phyloP scores from a whole-genome alignment of 1,140 invertebrate species.

The Anastatus disparis region DNA sequence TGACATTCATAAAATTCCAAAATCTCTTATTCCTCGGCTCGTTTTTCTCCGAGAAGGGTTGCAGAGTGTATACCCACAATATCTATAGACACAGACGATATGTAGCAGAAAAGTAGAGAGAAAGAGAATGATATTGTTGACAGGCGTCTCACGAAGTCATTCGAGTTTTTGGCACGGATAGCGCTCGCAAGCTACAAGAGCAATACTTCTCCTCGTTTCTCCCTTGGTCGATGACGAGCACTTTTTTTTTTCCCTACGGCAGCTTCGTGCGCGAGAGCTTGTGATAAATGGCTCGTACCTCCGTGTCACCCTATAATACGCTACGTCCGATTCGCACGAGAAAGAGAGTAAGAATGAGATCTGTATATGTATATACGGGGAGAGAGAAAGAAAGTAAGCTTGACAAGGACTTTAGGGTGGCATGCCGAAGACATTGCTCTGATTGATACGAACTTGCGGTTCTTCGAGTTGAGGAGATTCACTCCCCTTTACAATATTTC shows the following conservation, averaged over 20 bases:
- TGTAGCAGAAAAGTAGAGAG: too few relatives aligned
- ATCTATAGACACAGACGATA: too few relatives aligned
- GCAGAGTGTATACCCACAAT: too few relatives aligned
- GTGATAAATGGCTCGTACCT: conserved; percentile 60
- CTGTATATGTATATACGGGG: too few relatives aligned
- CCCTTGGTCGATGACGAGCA: conserved; percentile 52
- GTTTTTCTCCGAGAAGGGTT: too few relatives aligned
- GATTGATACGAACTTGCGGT: conserved; percentile 53
- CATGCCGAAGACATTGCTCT: conserved; percentile 55
- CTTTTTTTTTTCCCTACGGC: conserved; percentile 56
- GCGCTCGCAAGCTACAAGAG: too few relatives aligned
- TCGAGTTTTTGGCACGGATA: conserved; percentile 53
- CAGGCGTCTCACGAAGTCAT: conserved; percentile 61
- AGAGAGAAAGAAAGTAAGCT: conserved; percentile 29
- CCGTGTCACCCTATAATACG: conserved; percentile 24
- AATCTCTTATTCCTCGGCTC: too few relatives aligned
- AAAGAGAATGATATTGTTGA: conserved; percentile 59
- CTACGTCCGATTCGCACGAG: conserved; percentile 29
- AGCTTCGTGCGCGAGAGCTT: background rate
- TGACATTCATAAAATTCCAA: too few relatives aligned
- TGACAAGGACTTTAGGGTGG: conserved; percentile 48
- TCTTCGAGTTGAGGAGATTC: background rate
- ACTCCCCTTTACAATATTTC: background rate
- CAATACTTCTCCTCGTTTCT: background rate
- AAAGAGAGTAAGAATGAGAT: background rate